Evolutionary conservation across 2,888 invertebrate genomes (phyloP).

Genomic region (Diaperis boleti): DNA sequence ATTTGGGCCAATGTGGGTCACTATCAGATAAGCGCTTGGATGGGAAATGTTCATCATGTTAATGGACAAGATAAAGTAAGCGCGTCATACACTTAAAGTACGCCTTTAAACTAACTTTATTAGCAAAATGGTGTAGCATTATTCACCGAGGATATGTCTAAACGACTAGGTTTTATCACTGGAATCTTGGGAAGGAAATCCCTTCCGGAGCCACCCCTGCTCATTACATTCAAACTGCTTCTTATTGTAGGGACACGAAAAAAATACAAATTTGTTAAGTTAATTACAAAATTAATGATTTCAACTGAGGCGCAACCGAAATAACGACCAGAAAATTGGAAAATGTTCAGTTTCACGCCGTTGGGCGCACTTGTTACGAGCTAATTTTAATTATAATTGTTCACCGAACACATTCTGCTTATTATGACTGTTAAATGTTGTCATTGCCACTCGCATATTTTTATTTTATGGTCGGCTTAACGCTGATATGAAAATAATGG

Average conservation of each 20-base stretch:
- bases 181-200: conserved; percentile 16
- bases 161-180: conserved; percentile 15
- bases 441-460: conserved; percentile 33
- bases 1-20: conserved; percentile 21
- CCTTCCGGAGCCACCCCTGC: background rate
- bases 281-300: conserved; percentile 35
- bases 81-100: conserved; percentile 24
- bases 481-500: conserved; percentile 29
- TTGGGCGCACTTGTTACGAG: conserved; percentile 39
- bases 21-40: conserved; percentile 18
- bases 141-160: conserved; percentile 28
- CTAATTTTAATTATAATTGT: conserved; percentile 41
- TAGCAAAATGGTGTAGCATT: conserved; percentile 19
- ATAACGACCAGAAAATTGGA: conserved; percentile 35
- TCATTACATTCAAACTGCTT: conserved; percentile 17
- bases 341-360: conserved; percentile 32
- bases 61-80: conserved; percentile 22
- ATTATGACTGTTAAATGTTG: conserved; percentile 39
- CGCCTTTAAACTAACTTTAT: conserved; percentile 25
- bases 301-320: conserved; percentile 18
- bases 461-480: conserved; percentile 26
- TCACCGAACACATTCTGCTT: conserved; percentile 36
- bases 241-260: conserved; percentile 9
- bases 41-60: conserved; percentile 24
- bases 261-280: conserved; percentile 23